phyloP scores from a whole-genome alignment of 30 jellyfish, hydroid and myxozoan species.

The Aurelia aurita region DNA sequence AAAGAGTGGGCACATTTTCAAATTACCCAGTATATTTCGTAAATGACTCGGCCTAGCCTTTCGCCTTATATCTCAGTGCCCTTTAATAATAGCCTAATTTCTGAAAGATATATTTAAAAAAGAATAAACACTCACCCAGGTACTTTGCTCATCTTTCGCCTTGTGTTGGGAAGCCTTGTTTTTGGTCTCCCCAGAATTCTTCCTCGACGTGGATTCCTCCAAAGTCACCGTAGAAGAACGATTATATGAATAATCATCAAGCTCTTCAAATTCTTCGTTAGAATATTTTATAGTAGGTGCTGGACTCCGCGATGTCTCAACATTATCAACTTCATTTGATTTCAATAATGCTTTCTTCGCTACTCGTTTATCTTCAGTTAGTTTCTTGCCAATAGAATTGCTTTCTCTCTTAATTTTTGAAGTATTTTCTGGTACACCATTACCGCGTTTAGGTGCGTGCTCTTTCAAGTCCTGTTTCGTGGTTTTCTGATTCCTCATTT shows the following conservation, averaged over 20 bases:
- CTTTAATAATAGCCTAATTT: not conserved
- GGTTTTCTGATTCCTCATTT: conserved; percentile 13
- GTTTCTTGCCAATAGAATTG: too few relatives aligned
- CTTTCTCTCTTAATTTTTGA: too few relatives aligned
- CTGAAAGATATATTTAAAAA: not conserved
- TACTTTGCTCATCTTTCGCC: conserved; percentile 28
- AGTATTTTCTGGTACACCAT: too few relatives aligned
- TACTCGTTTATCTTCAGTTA: too few relatives aligned
- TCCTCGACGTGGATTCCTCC: conserved; percentile 28
- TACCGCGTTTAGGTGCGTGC: too few relatives aligned
- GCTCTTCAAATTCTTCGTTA: conserved; percentile 5
- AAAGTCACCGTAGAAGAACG: conserved; percentile 69
- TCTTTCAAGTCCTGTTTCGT: too few relatives aligned
- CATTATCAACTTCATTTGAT: conserved; percentile 1
- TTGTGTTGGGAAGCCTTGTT: conserved; percentile 10
- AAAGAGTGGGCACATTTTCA: not conserved
- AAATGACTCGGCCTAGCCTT: not conserved
- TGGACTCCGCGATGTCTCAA: not conserved
- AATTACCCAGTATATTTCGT: not conserved
- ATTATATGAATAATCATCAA: conserved; percentile 27
- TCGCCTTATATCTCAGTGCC: not conserved
- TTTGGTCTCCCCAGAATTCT: not conserved
- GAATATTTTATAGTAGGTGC: not conserved
- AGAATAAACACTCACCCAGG: conserved; percentile 36
- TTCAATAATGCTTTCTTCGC: not conserved